Evolutionary conservation across 2,797 vertebrate genomes (phyloP).

Genomic region (Acipenser transmontanus): DNA sequence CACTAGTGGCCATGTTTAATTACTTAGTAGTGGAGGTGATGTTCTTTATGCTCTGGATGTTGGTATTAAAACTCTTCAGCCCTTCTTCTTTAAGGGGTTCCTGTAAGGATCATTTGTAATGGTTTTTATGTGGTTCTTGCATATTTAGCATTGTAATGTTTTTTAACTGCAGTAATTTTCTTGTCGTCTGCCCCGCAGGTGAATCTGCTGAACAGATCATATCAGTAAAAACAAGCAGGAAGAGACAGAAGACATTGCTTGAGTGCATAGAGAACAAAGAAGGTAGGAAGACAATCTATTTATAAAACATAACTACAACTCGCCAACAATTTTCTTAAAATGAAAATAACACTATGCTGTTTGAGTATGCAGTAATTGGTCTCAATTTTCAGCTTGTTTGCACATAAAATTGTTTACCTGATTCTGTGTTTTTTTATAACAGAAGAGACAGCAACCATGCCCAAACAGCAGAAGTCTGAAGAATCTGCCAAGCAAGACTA

Average conservation of each 20-base stretch:
- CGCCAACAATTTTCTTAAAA: too few species aligned
- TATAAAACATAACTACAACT: too few species aligned
- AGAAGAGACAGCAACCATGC: conserved; percentile 30
- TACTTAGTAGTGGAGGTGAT: too few species aligned
- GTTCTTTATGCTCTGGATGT: too few species aligned
- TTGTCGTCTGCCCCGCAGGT: conserved; percentile 17
- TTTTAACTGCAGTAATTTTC: too few species aligned
- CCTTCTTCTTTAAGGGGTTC: too few species aligned
- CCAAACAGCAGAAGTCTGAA: conserved; percentile 49
- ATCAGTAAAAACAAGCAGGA: conserved; percentile 25
- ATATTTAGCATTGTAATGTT: too few species aligned
- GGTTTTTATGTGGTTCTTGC: too few species aligned
- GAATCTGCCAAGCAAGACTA: conserved; percentile 53
- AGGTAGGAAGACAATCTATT: conserved; percentile 35
- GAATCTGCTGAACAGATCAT: conserved; percentile 20
- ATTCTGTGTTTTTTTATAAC: conserved; percentile 21
- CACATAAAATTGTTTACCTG: neutral
- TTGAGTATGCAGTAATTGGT: neutral
- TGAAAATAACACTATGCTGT: neutral
- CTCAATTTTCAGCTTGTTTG: too few species aligned
- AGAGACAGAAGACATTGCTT: conserved; percentile 40
- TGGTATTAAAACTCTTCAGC: too few species aligned
- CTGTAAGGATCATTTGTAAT: too few species aligned
- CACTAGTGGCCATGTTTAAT: too few species aligned
- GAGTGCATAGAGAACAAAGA: conserved; percentile 38